Base-by-base conservation (phyloP, 2,888 invertebrate species). In the Sipha maydis region DNA sequence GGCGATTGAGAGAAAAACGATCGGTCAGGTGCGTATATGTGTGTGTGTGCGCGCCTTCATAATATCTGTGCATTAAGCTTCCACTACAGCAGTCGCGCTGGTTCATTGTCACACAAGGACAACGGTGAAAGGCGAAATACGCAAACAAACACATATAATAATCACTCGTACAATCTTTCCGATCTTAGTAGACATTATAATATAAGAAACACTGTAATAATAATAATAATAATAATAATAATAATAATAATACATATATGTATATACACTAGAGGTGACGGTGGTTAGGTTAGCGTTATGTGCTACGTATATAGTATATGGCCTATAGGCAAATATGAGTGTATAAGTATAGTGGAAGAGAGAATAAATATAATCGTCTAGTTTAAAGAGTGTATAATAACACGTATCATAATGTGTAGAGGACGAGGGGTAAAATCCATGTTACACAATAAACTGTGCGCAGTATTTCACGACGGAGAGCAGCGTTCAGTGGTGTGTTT, bases 101-200 rank as follows among this genome's bases (percentile, higher is more conserved):
- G 82, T 88, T 75, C 88, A 82, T 88, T 82, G 82, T 82, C 88
- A 88, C 82, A 88, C 88, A 88, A 88, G 80, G 88, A 56, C 88
- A 48, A 61, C 88, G 67, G 88, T 88, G 88, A 88, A 88, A 88
- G 88, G 88, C 67, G 61, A 88, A 82, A 86, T 21, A 85, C 34
- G 69, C 31, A 34, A 28, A 38, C 71, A 9, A 71, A 28, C 78
- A 4, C 56, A 1, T 14, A 14, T 14, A 48, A 2, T 11, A 25
- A 38, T 7, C 69, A 38, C 78, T 8, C 56, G 14, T 31, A 73
- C 38, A 86, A 80, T 86, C 79, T 86, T 86, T 86, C 21, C 25
- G 80, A 80, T 79, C 85, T 85, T 73, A 31, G 11, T 28, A 61
- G 25, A 61, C 25, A 21, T 25, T 8, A 25, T 25, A 8, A 3